Conservation (phyloP, 1,140 invertebrate genomes). For the Nebria ingens region DNA sequence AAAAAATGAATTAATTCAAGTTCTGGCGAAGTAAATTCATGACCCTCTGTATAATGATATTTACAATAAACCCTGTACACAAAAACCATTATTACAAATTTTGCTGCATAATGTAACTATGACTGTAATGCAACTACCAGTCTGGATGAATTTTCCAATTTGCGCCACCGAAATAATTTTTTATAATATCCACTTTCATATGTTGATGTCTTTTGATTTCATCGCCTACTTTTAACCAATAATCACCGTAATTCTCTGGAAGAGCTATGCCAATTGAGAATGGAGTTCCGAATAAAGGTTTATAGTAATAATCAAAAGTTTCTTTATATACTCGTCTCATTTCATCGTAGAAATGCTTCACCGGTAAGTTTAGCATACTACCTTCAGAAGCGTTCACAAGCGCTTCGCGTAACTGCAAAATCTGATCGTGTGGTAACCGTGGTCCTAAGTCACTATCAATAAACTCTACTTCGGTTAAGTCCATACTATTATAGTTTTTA, state of each 20-base stretch:
- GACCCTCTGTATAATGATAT: constrained; percentile 68
- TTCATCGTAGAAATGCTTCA: constrained; percentile 72
- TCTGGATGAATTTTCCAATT: constrained; percentile 81
- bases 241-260: constrained; percentile 66
- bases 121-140: constrained; percentile 43
- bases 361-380: constrained; percentile 50
- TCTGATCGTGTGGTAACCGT: constrained; percentile 34
- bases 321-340: constrained; percentile 72
- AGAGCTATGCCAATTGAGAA: constrained; percentile 77
- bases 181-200: constrained; percentile 49
- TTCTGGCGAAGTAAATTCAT: constrained; percentile 59
- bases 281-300: constrained; percentile 67
- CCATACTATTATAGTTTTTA: constrained; percentile 92
- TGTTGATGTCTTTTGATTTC: constrained; percentile 55
- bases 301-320: constrained; percentile 74
- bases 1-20: constrained; percentile 67
- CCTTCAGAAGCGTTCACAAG: constrained; percentile 63
- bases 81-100: background rate
- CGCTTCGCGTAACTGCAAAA: constrained; percentile 50
- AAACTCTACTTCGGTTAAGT: constrained; percentile 90
- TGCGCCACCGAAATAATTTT: constrained; percentile 52
- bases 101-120: constrained; percentile 34
- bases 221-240: constrained; percentile 60
- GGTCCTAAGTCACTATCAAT: constrained; percentile 54
- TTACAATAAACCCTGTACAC: constrained; percentile 68